Evolutionary conservation across 2,888 invertebrate species (phyloP).

Genomic region (Mallateleia sp.): DNA sequence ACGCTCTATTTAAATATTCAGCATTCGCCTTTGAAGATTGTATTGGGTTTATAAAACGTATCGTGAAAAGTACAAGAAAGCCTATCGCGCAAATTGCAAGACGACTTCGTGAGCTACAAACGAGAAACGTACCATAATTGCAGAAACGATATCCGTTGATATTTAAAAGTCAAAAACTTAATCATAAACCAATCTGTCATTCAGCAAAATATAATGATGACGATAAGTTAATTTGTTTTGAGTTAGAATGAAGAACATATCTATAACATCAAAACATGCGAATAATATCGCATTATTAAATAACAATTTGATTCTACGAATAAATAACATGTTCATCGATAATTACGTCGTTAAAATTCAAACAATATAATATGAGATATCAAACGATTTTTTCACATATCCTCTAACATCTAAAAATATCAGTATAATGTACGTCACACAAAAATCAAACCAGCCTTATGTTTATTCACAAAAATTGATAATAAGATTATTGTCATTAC

Average conservation of each 20-base stretch:
- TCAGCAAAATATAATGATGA: background rate
- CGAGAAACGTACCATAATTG: background rate
- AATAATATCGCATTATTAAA: constrained; percentile 8
- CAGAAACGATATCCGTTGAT: constrained; percentile 8
- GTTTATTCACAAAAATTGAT: background rate
- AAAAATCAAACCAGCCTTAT: background rate
- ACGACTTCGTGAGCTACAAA: background rate
- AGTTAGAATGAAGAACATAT: background rate
- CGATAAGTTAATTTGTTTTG: background rate
- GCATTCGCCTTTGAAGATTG: constrained; percentile 47
- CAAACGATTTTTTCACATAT: background rate
- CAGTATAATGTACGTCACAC: background rate
- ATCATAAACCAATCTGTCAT: constrained; percentile 1
- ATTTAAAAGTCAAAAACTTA: background rate
- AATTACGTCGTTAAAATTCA: background rate
- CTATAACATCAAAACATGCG: background rate
- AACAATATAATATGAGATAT: background rate
- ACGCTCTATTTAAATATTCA: constrained; percentile 25
- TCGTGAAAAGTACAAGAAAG: constrained; percentile 14
- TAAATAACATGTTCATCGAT: background rate
- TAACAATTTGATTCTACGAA: background rate
- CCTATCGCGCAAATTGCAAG: constrained; percentile 28
- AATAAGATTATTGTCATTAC: background rate
- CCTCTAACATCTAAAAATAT: background rate
- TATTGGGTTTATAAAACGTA: constrained; percentile 35